Conservation (phyloP, 2,797 vertebrate species). For the Tauraco hartlaubi region DNA sequence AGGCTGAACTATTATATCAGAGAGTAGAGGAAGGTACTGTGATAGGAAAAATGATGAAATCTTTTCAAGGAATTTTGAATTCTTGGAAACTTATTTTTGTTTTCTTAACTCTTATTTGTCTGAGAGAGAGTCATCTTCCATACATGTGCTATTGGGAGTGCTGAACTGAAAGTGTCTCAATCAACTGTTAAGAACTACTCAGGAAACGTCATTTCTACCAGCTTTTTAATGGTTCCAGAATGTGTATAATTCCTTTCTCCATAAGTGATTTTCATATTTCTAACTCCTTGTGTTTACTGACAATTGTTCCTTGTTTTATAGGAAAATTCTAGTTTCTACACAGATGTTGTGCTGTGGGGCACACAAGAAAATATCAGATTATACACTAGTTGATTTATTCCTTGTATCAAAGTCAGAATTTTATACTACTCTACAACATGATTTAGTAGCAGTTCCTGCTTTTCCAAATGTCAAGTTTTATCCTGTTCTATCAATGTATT, state of each 20-base stretch:
- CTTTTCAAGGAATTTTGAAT: neutral
- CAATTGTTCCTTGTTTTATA: conserved; percentile 40
- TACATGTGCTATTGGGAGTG: neutral
- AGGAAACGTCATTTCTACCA: neutral
- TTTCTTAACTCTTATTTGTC: neutral
- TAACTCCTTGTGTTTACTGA: conserved; percentile 39
- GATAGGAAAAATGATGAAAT: neutral
- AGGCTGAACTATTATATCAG: neutral
- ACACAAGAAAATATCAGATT: neutral
- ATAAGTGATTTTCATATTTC: conserved; percentile 26
- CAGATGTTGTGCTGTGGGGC: conserved; percentile 28
- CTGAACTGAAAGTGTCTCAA: neutral
- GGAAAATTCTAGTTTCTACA: conserved; percentile 1
- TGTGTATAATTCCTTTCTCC: conserved; percentile 28
- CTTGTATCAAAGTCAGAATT: conserved; percentile 39
- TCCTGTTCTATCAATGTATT: neutral
- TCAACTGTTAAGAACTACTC: neutral
- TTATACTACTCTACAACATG: neutral
- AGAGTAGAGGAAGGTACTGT: neutral
- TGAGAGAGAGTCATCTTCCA: neutral
- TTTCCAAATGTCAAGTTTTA: neutral
- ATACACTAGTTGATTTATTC: neutral
- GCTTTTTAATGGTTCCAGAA: neutral
- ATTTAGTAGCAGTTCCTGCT: neutral
- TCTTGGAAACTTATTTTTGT: neutral